Conservation (phyloP, 2,888 invertebrate species). For the Apotomis capreana region DNA sequence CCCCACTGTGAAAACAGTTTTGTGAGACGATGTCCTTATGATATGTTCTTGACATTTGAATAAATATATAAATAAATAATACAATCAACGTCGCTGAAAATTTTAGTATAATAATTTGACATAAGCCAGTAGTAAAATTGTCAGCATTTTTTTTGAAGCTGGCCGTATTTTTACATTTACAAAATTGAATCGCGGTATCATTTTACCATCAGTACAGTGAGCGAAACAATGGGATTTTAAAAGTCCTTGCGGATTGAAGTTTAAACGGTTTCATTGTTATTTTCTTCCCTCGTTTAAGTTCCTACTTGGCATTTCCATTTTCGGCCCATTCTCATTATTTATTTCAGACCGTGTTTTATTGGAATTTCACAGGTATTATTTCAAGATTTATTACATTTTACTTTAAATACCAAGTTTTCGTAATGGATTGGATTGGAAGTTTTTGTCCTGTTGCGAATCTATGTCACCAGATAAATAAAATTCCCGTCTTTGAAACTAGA, state of each 20-base stretch:
- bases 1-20: too few relatives aligned
- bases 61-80: too few relatives aligned
- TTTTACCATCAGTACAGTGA: not conserved
- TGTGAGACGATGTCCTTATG: too few relatives aligned
- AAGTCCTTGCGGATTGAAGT: not conserved
- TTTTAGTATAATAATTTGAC: too few relatives aligned
- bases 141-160: not conserved
- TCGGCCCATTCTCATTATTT: slow-evolving; percentile 8
- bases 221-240: slow-evolving; percentile 1
- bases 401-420: too few relatives aligned
- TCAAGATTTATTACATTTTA: too few relatives aligned
- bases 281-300: slow-evolving; percentile 5
- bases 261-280: slow-evolving; percentile 4
- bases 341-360: not conserved
- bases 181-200: not conserved
- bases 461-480: too few relatives aligned
- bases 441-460: too few relatives aligned
- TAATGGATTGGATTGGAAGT: too few relatives aligned
- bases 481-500: too few relatives aligned
- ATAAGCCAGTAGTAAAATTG: not conserved
- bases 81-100: too few relatives aligned
- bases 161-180: not conserved
- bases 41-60: too few relatives aligned
- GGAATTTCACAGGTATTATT: not conserved
- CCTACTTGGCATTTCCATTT: not conserved